These are phyloP conservation scores for Zaprionus davidi DNA, from an alignment of 1,140 invertebrate genomes.

Conservation along the genomic window DNA sequence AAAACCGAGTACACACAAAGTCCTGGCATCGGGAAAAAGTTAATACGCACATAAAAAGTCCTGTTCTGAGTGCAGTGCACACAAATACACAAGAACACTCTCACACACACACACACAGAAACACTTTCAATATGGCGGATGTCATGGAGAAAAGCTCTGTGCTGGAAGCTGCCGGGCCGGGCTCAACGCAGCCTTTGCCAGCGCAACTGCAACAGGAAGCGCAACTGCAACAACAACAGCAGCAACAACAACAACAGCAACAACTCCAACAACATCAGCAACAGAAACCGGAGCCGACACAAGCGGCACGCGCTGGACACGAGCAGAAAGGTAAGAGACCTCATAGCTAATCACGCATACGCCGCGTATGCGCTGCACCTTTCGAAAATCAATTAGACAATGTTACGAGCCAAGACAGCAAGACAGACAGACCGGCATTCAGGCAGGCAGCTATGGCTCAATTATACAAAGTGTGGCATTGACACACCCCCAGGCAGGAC, in stretches of 20 bases:
- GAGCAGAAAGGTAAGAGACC: constrained; percentile 68
- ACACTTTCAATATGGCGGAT: constrained; percentile 82
- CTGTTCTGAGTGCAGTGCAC: constrained; percentile 65
- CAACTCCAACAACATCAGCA: constrained; percentile 39
- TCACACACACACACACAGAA: constrained; percentile 41
- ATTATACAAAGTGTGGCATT: constrained; percentile 64
- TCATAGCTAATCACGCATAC: constrained; percentile 59
- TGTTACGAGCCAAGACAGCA: constrained; percentile 18
- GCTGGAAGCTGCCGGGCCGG: constrained; percentile 72
- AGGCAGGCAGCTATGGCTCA: constrained; percentile 50
- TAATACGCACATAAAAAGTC: constrained; percentile 52
- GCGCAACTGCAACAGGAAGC: constrained; percentile 45
- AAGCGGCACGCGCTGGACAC: constrained; percentile 57
- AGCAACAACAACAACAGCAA: constrained; percentile 35
- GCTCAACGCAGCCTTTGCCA: constrained; percentile 38
- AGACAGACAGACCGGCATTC: neutral
- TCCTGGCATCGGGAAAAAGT: constrained; percentile 48
- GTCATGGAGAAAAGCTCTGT: constrained; percentile 83
- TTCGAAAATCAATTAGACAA: constrained; percentile 66
- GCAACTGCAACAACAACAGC: constrained; percentile 57
- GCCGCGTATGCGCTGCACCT: constrained; percentile 38
- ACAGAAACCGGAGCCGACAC: constrained; percentile 36
- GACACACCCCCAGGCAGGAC: constrained; percentile 54
- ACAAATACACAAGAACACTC: constrained; percentile 30
- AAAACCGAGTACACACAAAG: constrained; percentile 56